Conservation (phyloP, 2,797 vertebrate genomes). For the Arctocebus calabarensis region DNA sequence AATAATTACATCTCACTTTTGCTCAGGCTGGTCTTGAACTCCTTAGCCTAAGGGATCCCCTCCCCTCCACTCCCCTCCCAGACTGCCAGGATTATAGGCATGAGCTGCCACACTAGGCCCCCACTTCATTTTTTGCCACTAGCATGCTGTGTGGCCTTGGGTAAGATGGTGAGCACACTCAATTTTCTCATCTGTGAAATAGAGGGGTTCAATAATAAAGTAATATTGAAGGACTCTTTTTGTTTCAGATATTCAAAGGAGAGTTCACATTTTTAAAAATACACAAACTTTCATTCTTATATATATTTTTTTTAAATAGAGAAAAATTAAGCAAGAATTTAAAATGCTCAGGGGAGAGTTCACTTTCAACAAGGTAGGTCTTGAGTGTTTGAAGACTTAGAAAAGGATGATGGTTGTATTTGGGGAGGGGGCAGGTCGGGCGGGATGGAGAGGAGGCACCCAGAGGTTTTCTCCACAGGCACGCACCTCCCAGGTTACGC, state of each 20-base stretch:
- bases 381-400: neutral
- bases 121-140: neutral
- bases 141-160: neutral
- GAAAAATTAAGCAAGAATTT: conserved; percentile 1
- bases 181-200: neutral
- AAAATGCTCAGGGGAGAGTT: neutral
- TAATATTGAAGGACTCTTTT: neutral
- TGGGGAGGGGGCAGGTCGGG: neutral
- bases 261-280: neutral
- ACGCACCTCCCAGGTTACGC: neutral
- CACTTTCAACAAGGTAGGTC: neutral
- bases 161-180: neutral
- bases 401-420: neutral
- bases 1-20: too few relatives aligned
- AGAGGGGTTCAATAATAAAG: neutral
- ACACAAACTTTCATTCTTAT: neutral
- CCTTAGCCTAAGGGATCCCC: too few relatives aligned
- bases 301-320: conserved; percentile 20
- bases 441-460: neutral
- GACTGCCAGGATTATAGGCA: too few relatives aligned
- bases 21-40: too few relatives aligned
- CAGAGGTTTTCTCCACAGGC: neutral
- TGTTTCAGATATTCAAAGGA: neutral
- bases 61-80: too few relatives aligned
- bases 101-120: neutral